These are phyloP conservation scores for Prorops nasuta DNA, from an alignment of 1,140 invertebrate genomes.

Conservation along the genomic window DNA sequence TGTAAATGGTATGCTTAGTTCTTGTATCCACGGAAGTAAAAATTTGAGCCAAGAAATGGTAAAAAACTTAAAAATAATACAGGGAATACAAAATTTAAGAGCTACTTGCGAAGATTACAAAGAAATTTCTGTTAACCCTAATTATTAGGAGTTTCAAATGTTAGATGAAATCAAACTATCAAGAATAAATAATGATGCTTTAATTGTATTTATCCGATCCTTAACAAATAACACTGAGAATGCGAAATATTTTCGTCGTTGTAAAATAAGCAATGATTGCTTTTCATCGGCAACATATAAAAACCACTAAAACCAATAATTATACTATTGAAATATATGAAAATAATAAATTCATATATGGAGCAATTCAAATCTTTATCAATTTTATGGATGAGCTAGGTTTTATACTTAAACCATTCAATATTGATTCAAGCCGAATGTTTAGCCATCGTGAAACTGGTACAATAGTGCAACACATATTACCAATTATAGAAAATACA, in stretches of 20 bases:
- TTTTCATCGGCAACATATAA: too few species aligned
- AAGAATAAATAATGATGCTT: not conserved
- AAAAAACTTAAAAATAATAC: constrained; percentile 17
- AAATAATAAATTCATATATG: constrained; percentile 6
- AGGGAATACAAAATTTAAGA: constrained; percentile 14
- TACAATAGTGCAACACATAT: not conserved
- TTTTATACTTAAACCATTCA: constrained; percentile 11
- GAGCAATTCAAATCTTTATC: constrained; percentile 16
- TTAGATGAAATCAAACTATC: constrained; percentile 3
- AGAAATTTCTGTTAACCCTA: not conserved
- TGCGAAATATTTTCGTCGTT: too few species aligned
- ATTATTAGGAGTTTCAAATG: not conserved
- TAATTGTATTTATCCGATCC: constrained; percentile 2
- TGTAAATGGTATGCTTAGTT: constrained; percentile 20
- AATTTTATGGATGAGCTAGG: constrained; percentile 7
- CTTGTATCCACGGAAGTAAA: constrained; percentile 21
- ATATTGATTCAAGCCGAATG: constrained; percentile 15
- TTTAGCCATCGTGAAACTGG: not conserved
- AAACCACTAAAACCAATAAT: constrained; percentile 25
- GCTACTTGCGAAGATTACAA: constrained; percentile 2
- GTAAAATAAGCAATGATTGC: too few species aligned
- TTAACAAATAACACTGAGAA: not conserved
- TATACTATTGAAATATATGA: constrained; percentile 12
- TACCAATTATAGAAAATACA: constrained; percentile 1
- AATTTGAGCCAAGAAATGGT: constrained; percentile 26